Percentiles rank a stretch among this genome's conserved stretches.
Evolutionary conservation across 2,797 vertebrate species (phyloP).

Genomic region (Pipistrellus pygmaeus): DNA sequence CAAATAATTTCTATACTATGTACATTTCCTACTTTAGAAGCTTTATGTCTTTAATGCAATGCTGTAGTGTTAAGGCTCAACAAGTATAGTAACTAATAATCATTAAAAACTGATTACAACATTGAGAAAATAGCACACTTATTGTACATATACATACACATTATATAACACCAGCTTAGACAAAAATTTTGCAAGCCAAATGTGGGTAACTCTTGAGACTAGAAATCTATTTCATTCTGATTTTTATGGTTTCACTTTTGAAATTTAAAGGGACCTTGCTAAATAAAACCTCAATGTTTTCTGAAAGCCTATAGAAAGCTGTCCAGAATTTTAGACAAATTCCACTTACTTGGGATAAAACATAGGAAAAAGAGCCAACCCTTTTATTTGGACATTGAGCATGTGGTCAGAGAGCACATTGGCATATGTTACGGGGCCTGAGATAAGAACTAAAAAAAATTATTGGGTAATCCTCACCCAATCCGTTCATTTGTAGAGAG

Average conservation of each 20-base stretch:
- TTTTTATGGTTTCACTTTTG: neutral
- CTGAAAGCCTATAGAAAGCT: neutral
- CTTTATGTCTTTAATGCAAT: conserved; percentile 1
- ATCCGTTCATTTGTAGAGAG: neutral
- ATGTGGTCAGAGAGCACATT: neutral
- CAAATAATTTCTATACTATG: neutral
- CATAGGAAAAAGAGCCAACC: neutral
- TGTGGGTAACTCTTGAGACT: neutral
- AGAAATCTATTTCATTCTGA: neutral
- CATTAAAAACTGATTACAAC: conserved; percentile 24
- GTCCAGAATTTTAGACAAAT: neutral
- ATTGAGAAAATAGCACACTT: neutral
- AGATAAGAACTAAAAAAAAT: neutral
- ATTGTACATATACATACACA: neutral
- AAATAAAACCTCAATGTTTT: neutral
- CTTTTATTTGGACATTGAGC: neutral
- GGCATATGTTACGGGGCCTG: neutral
- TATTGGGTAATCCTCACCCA: neutral
- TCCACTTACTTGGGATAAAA: neutral
- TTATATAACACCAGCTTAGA: neutral
- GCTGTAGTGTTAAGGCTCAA: neutral
- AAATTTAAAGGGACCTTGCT: neutral
- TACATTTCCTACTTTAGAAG: conserved; percentile 1
- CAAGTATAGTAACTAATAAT: conserved; percentile 16
- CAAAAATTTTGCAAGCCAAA: neutral